Evolutionary conservation across 2,888 invertebrate species (phyloP).

Genomic region (Drosophila percnosoma): DNA sequence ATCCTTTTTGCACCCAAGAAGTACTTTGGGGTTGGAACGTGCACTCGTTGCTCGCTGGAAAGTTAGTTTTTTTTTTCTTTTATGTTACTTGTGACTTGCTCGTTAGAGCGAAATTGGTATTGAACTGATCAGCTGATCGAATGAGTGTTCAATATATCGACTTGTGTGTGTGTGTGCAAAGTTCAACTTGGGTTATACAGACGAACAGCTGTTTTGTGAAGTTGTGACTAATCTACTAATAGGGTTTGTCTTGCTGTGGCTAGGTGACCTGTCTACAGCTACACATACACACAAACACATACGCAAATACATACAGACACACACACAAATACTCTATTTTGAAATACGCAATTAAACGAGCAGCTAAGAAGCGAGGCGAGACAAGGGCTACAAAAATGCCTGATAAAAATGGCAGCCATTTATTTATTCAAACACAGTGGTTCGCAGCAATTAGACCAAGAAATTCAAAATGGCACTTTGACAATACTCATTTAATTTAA

Average conservation of each 20-base stretch:
- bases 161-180: conserved; percentile 10
- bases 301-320: not conserved
- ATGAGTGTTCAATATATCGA: conserved; percentile 5
- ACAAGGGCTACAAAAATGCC: not conserved
- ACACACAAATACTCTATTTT: not conserved
- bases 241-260: conserved; percentile 12
- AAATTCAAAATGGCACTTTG: not conserved
- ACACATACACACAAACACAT: not conserved
- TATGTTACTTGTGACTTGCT: conserved; percentile 36
- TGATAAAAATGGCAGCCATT: conserved; percentile 41
- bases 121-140: conserved; percentile 72
- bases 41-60: conserved; percentile 24
- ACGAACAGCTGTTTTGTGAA: conserved; percentile 49
- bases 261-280: conserved; percentile 32
- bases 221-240: conserved; percentile 46
- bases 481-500: not conserved
- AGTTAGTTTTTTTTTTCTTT: conserved; percentile 21
- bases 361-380: conserved; percentile 24
- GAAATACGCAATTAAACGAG: conserved; percentile 7
- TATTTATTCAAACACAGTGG: conserved; percentile 14
- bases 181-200: conserved; percentile 25
- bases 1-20: conserved; percentile 1
- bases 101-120: conserved; percentile 44
- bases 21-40: conserved; percentile 45
- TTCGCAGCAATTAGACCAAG: not conserved